phyloP scores from a whole-genome alignment of 2,797 vertebrate genomes.

The Pangasius mekongensis region DNA sequence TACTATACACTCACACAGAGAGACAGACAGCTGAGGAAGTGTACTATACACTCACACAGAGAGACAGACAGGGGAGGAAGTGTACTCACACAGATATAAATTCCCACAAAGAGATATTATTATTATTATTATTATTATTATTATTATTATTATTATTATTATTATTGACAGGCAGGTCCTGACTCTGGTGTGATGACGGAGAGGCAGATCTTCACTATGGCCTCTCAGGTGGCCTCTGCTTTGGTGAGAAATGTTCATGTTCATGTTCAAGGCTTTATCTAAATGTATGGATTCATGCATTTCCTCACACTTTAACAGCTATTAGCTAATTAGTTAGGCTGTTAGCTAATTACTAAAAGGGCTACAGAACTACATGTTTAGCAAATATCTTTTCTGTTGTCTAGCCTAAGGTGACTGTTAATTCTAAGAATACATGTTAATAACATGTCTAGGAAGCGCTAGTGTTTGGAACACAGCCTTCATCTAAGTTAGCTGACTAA shows the following conservation, averaged over 20 bases:
- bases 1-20: not conserved
- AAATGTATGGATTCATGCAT: not conserved
- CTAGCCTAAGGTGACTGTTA: not conserved
- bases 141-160: not conserved
- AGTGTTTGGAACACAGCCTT: not conserved
- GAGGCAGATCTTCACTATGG: constrained; percentile 84
- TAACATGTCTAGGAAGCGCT: not conserved
- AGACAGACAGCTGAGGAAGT: not conserved
- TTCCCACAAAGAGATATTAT: not conserved
- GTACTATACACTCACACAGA: not conserved
- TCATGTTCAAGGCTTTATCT: not conserved
- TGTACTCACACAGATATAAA: not conserved
- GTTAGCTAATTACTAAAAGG: not conserved
- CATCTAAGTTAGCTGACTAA: not conserved
- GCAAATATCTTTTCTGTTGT: not conserved
- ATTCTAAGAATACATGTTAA: not conserved
- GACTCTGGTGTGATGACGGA: constrained; percentile 86
- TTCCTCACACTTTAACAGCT: not conserved
- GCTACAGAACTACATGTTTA: not conserved
- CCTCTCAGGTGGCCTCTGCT: constrained; percentile 84
- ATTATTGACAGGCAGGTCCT: constrained; percentile 71
- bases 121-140: not conserved
- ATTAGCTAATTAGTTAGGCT: not conserved
- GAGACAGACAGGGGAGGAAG: no score
- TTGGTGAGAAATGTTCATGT: constrained; percentile 79